Evolutionary conservation across 2,797 vertebrate species (phyloP), one percentile per base, ranked within the genome.

Genomic region (Buphagus erythrorhynchus): DNA sequence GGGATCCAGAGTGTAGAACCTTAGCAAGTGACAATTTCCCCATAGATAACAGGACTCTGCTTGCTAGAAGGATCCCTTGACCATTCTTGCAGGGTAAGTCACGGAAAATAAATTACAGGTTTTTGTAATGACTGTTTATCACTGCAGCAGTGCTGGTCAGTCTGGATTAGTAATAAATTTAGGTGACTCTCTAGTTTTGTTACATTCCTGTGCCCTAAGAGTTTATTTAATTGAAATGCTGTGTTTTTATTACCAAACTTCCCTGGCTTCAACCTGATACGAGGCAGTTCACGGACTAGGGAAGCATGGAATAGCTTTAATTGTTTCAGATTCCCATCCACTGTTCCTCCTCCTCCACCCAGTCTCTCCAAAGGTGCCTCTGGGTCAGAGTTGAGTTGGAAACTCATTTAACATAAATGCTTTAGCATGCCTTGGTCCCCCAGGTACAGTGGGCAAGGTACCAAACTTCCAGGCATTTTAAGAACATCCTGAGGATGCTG

Each of bases 171-270:
- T 75, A 93, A 92, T 25, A 31, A 91, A 35, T 68, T 91, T 84
- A 91, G 74, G 54, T 85, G 66, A 77, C 42, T 88, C 84, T 62
- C 71, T 80, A 68, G 65, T 94, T 95, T 86, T 88, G 83, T 86
- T 94, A 83, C 21, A 33, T 78, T 94, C 38, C 77, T 81, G 43
- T 58, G 61, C 62, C 59, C 67, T 42, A 51, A 90, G 62, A 79
- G 35, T 51, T 95, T 71, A 92, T 96, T 95, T 97, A 77, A 96
- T 93, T 85, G 84, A 97, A 65, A 68, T 69, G 8, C 12, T 95
- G 91, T 24, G 5, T 55, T 96, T 97, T 97, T 96, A 95, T 95
- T 96, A 78, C 28, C 65, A 69, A 55, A 86, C 57, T 89, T 95
- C 61, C 75, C 66, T 78, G 74, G 31, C 78, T 96, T 93, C 52